phyloP scores from a whole-genome alignment of 1,140 invertebrate species.

The Pseudomyrmex sp. region DNA sequence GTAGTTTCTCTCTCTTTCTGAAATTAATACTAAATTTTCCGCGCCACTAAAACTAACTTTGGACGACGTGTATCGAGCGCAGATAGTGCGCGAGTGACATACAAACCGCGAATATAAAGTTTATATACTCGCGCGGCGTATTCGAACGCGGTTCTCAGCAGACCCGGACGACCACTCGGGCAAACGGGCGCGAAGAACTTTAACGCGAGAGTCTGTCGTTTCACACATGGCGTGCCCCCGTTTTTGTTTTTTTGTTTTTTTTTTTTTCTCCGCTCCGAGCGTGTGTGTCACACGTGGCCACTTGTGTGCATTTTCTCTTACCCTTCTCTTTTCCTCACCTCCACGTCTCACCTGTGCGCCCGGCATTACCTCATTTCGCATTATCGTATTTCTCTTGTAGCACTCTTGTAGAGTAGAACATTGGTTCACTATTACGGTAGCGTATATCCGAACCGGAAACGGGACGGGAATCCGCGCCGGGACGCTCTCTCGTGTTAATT shows the following conservation, averaged over 20 bases:
- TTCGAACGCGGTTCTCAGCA: constrained; percentile 4
- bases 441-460: constrained; percentile 46
- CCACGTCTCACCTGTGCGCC: too few relatives aligned
- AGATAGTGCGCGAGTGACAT: neutral
- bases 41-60: too few relatives aligned
- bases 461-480: constrained; percentile 25
- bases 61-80: too few relatives aligned
- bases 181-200: neutral
- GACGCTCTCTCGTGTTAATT: neutral
- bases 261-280: constrained; percentile 42
- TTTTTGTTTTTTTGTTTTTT: too few relatives aligned
- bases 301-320: constrained; percentile 37
- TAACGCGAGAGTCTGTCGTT: constrained; percentile 37
- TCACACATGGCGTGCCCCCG: constrained; percentile 39
- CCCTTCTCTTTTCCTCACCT: too few relatives aligned
- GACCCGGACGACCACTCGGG: neutral
- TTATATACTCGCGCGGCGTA: neutral
- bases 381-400: constrained; percentile 55
- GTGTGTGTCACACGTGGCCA: constrained; percentile 38
- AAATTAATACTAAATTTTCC: too few relatives aligned
- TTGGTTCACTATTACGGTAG: constrained; percentile 74
- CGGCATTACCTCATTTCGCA: constrained; percentile 58
- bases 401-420: constrained; percentile 78
- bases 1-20: too few relatives aligned
- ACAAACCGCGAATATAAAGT: neutral